phyloP scores from a whole-genome alignment of 2,888 invertebrate species.

The Endotricha flammealis region DNA sequence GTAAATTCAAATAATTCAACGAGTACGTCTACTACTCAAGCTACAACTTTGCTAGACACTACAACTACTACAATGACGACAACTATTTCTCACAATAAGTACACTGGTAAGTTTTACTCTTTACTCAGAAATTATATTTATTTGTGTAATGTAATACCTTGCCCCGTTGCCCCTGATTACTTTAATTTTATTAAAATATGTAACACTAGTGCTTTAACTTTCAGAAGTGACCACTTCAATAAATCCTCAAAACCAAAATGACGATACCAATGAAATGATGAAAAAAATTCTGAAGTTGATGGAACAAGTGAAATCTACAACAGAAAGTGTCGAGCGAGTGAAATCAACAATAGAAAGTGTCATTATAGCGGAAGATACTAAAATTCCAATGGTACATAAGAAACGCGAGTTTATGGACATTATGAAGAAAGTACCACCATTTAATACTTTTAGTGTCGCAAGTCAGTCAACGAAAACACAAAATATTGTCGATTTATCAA shows the following conservation, averaged over 20 bases:
- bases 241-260: slow-evolving; percentile 16
- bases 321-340: slow-evolving; percentile 35
- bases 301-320: slow-evolving; percentile 36
- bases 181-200: too few relatives aligned
- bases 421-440: too few relatives aligned
- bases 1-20: slow-evolving; percentile 1
- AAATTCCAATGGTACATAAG: slow-evolving; percentile 4
- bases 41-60: neutral
- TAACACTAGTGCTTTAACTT: too few relatives aligned
- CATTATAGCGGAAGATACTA: slow-evolving; percentile 11
- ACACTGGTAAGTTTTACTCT: too few relatives aligned
- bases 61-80: neutral
- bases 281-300: slow-evolving; percentile 43
- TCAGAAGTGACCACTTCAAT: slow-evolving; percentile 18
- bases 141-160: too few relatives aligned
- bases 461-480: too few relatives aligned
- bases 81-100: slow-evolving; percentile 6
- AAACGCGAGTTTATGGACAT: neutral
- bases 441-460: too few relatives aligned
- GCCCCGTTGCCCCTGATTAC: too few relatives aligned
- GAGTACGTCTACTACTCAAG: neutral
- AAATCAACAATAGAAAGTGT: slow-evolving; percentile 30
- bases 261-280: slow-evolving; percentile 28
- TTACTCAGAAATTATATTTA: too few relatives aligned
- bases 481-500: neutral